Evolutionary conservation across 2,888 invertebrate genomes (phyloP).

Genomic region (Colostygia pectinataria): DNA sequence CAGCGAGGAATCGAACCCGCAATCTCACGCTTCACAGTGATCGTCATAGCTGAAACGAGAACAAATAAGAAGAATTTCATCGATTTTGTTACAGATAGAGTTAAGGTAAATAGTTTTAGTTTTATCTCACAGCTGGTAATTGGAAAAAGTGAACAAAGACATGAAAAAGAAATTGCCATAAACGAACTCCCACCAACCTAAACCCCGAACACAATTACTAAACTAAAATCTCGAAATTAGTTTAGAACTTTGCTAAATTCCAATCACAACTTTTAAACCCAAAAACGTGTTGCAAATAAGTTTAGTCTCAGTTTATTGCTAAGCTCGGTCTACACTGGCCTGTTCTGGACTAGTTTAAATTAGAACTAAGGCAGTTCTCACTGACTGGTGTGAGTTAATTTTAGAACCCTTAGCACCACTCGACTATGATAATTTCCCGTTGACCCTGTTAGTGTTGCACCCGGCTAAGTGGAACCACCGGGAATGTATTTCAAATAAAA

Average conservation of each 20-base stretch:
- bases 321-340: constrained; percentile 25
- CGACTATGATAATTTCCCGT: no score
- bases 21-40: no score
- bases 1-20: no score
- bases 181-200: constrained; percentile 13
- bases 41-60: no score
- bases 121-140: no score
- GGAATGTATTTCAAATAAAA: no score
- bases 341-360: constrained; percentile 4
- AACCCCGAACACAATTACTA: constrained; percentile 27
- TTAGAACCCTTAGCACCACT: neutral
- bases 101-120: no score
- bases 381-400: neutral
- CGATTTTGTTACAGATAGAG: no score
- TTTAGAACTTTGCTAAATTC: constrained; percentile 32
- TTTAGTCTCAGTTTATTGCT: constrained; percentile 26
- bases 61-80: no score
- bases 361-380: constrained; percentile 8
- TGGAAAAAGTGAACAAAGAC: neutral
- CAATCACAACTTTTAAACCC: constrained; percentile 33
- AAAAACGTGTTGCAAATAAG: constrained; percentile 37
- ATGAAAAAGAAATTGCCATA: constrained; percentile 4
- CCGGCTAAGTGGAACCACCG: no score
- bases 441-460: no score
- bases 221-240: constrained; percentile 33